Conservation (phyloP, 2,797 vertebrate species). For the Morus bassanus region DNA sequence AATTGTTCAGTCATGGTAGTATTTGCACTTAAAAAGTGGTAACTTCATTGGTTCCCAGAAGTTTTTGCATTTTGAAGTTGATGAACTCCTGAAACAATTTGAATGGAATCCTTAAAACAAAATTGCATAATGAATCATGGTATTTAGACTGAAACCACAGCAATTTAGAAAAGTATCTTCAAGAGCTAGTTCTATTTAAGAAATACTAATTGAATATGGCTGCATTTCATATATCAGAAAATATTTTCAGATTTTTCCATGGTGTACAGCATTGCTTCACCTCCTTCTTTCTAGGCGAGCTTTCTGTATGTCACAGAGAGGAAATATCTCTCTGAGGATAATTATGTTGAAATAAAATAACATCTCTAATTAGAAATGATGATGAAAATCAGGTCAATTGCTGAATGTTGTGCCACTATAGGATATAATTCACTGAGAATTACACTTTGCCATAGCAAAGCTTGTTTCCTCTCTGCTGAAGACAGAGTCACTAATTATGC, state of each 20-base stretch:
- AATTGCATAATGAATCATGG: not conserved
- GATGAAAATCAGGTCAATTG: conserved; percentile 1
- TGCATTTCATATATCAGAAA: not conserved
- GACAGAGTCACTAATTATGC: not conserved
- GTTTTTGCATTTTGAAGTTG: not conserved
- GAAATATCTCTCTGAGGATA: conserved; percentile 13
- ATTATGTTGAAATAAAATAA: conserved; percentile 34
- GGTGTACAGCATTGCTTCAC: not conserved
- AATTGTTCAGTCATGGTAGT: not conserved
- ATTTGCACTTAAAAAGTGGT: not conserved
- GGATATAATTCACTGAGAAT: conserved; percentile 3
- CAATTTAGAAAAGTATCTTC: not conserved
- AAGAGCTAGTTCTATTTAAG: not conserved
- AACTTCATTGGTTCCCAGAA: not conserved
- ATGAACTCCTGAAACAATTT: not conserved
- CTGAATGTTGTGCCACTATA: not conserved
- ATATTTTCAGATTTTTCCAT: not conserved
- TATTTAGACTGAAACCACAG: not conserved
- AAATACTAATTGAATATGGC: not conserved
- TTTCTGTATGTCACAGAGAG: not conserved
- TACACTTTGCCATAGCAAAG: not conserved
- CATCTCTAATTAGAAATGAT: not conserved
- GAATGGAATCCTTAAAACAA: not conserved
- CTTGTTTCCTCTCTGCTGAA: not conserved
- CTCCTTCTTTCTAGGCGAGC: conserved; percentile 37